These are phyloP conservation scores for Neria commutata DNA, from an alignment of 2,888 invertebrate species.

Conservation along the genomic window DNA sequence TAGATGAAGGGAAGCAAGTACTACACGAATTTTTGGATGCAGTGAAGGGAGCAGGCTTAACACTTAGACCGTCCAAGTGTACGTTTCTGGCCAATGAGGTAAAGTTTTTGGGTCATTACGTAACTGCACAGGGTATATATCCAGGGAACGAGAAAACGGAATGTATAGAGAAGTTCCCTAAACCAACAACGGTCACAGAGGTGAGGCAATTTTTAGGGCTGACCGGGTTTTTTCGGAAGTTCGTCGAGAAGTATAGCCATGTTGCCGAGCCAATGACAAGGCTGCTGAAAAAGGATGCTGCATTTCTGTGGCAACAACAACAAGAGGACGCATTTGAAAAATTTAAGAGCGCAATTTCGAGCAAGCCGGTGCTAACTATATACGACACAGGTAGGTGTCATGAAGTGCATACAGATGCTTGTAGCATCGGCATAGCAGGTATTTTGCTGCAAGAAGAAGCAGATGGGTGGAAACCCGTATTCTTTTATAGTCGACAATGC, in stretches of 20 bases:
- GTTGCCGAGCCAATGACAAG: neutral
- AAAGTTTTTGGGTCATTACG: constrained; percentile 19
- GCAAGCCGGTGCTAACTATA: constrained; percentile 40
- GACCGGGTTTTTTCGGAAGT: constrained; percentile 18
- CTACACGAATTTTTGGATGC: constrained; percentile 15
- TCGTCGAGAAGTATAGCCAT: neutral
- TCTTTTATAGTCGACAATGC: constrained; percentile 45
- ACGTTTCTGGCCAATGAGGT: constrained; percentile 13
- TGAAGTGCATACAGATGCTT: constrained; percentile 48
- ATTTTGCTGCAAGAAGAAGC: constrained; percentile 42
- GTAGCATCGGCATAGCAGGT: constrained; percentile 42
- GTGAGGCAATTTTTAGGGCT: constrained; percentile 25
- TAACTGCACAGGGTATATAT: constrained; percentile 10
- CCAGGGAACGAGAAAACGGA: constrained; percentile 18
- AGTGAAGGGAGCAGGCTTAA: constrained; percentile 13
- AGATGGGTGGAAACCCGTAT: constrained; percentile 35
- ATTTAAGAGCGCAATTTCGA: constrained; percentile 34
- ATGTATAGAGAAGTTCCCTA: constrained; percentile 23
- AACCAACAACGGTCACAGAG: constrained; percentile 12
- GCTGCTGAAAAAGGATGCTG: constrained; percentile 19
- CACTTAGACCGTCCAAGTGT: constrained; percentile 24
- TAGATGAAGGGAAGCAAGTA: neutral
- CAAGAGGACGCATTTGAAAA: constrained; percentile 39
- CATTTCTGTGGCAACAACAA: constrained; percentile 28
- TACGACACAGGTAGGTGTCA: constrained; percentile 10